A percentile compares a stretch with the other conserved stretches of the same genome.
Evolutionary conservation across 2,113 vertebrate genomes (phyloP).

Genomic region (Semicossyphus pulcher): DNA sequence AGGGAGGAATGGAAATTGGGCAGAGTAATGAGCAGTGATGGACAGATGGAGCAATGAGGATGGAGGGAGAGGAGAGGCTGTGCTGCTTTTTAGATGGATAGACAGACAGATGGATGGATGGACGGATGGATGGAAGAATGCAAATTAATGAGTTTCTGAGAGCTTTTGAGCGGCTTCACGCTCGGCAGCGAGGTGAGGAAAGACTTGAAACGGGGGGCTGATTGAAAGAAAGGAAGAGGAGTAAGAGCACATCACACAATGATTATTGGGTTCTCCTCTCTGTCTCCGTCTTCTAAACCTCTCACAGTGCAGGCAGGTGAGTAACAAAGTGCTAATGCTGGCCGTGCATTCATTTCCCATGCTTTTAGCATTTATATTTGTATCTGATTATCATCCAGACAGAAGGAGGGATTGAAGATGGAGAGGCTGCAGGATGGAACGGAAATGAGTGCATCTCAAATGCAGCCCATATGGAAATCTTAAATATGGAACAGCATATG

Average conservation of each 20-base stretch:
- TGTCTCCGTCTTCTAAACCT: conserved; percentile 30
- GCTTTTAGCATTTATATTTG: conserved; percentile 28
- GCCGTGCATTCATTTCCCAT: conserved; percentile 5
- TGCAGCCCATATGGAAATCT: background rate
- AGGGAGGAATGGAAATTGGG: conserved; percentile 49
- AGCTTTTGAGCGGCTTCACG: conserved; percentile 15
- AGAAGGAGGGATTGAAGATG: conserved; percentile 8
- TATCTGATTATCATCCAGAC: conserved; percentile 47
- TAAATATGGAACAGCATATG: background rate
- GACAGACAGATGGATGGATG: conserved; percentile 48
- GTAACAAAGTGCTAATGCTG: conserved; percentile 39
- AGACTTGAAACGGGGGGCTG: conserved; percentile 16
- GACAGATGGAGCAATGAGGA: conserved; percentile 62
- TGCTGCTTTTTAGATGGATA: conserved; percentile 52
- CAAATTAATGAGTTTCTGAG: conserved; percentile 49
- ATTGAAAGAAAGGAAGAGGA: conserved; percentile 13
- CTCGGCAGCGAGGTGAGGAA: conserved; percentile 29
- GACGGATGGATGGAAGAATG: conserved; percentile 44
- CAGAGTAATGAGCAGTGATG: conserved; percentile 70
- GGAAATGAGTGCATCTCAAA: background rate
- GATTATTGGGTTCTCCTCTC: conserved; percentile 39
- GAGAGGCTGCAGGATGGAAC: background rate
- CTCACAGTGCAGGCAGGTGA: conserved; percentile 33
- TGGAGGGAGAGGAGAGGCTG: conserved; percentile 33
- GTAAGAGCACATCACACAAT: background rate